Evolutionary conservation across 1,140 invertebrate species (phyloP).

Genomic region (Brachionus angularis): DNA sequence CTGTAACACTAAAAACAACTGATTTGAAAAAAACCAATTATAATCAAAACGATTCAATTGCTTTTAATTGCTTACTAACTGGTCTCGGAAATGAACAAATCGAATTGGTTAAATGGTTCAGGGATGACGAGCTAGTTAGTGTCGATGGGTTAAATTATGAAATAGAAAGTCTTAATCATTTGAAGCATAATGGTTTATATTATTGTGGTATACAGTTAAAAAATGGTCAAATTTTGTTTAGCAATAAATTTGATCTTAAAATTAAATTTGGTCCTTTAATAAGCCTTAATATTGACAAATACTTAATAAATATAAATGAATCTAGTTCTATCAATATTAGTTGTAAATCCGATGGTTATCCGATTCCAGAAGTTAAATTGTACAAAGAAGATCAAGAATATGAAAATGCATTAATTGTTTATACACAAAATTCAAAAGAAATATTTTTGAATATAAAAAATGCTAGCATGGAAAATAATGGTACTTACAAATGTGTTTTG

Average conservation of each 20-base stretch:
- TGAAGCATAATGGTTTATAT: constrained; percentile 9
- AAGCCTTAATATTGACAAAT: background rate
- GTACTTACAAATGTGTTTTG: background rate
- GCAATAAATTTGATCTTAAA: constrained; percentile 12
- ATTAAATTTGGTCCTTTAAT: background rate
- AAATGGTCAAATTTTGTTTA: constrained; percentile 25
- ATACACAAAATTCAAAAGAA: background rate
- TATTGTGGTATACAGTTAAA: background rate
- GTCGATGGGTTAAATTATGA: background rate
- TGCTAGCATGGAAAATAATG: background rate
- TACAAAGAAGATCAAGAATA: background rate
- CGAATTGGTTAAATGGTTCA: constrained; percentile 1
- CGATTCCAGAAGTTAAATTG: constrained; percentile 27
- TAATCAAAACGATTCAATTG: background rate
- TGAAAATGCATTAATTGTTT: background rate
- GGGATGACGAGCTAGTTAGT: background rate
- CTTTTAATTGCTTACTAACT: background rate
- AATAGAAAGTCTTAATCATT: background rate
- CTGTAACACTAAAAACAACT: too few species aligned
- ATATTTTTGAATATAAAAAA: constrained; percentile 17
- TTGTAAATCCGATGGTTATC: background rate
- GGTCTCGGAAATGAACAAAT: background rate
- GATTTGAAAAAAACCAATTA: too few species aligned
- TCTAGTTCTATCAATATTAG: background rate
- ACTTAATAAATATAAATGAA: background rate